Conservation (phyloP, 2,797 vertebrate species). For the Toxotes lorentzi region DNA sequence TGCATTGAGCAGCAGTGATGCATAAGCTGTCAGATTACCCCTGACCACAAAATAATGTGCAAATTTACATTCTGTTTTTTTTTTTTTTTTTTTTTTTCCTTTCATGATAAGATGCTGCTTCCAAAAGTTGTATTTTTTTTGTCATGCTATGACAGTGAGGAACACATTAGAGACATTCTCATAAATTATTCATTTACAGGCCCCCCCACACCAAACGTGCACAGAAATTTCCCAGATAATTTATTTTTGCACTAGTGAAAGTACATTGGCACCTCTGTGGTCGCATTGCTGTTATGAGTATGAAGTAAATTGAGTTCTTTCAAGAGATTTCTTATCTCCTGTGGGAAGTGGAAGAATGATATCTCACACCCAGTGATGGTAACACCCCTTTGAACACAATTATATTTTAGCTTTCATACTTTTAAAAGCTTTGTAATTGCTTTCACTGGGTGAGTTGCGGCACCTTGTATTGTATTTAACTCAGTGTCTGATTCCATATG, state of each 20-base stretch:
- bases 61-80: constrained; percentile 75
- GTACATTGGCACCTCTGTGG: constrained; percentile 59
- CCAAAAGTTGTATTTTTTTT: constrained; percentile 51
- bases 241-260: constrained; percentile 69
- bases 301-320: constrained; percentile 63
- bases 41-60: constrained; percentile 83
- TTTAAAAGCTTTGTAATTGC: constrained; percentile 36
- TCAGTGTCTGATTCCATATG: constrained; percentile 6
- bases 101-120: constrained; percentile 75
- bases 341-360: constrained; percentile 37
- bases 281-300: constrained; percentile 51
- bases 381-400: constrained; percentile 40
- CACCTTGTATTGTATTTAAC: constrained; percentile 29
- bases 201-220: constrained; percentile 56
- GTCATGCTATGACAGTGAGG: constrained; percentile 71
- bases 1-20: constrained; percentile 73
- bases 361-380: constrained; percentile 32
- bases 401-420: constrained; percentile 33
- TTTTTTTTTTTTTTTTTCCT: constrained; percentile 11
- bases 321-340: constrained; percentile 54
- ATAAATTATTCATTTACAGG: constrained; percentile 78
- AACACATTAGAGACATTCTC: constrained; percentile 67
- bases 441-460: constrained; percentile 26
- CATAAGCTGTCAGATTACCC: constrained; percentile 80
- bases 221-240: constrained; percentile 70